These are phyloP conservation scores for Eueides isabella DNA, from an alignment of 1,140 invertebrate species.

Conservation along the genomic window DNA sequence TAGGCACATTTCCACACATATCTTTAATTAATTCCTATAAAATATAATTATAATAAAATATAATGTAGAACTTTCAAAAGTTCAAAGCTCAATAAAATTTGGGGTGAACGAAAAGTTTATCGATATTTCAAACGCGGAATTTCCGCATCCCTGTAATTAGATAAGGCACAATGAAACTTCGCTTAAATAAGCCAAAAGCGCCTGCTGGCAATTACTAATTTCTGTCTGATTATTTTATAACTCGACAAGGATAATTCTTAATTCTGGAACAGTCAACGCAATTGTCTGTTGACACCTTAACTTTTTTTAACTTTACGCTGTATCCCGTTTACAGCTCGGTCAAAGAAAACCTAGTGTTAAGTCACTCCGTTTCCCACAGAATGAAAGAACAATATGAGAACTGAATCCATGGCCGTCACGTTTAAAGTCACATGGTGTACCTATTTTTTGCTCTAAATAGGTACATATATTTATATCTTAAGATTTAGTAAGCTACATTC, in stretches of 20 bases:
- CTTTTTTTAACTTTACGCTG: not conserved
- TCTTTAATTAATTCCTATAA: not conserved
- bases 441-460: too few species aligned
- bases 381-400: too few species aligned
- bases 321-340: too few species aligned
- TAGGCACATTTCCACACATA: not conserved
- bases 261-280: slow-evolving; percentile 28
- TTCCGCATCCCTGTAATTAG: slow-evolving; percentile 75
- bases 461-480: too few species aligned
- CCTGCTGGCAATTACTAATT: slow-evolving; percentile 71
- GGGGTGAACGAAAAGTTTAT: slow-evolving; percentile 39
- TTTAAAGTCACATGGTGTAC: too few species aligned
- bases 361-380: too few species aligned
- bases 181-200: slow-evolving; percentile 75
- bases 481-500: too few species aligned
- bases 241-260: slow-evolving; percentile 20
- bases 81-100: slow-evolving; percentile 17
- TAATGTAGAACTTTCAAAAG: not conserved
- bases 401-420: too few species aligned
- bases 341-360: too few species aligned
- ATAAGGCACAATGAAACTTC: slow-evolving; percentile 78
- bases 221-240: slow-evolving; percentile 72
- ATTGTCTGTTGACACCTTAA: not conserved
- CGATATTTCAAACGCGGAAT: slow-evolving; percentile 46
- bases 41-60: not conserved